phyloP scores from a whole-genome alignment of 2,797 vertebrate species.

The Morus bassanus region DNA sequence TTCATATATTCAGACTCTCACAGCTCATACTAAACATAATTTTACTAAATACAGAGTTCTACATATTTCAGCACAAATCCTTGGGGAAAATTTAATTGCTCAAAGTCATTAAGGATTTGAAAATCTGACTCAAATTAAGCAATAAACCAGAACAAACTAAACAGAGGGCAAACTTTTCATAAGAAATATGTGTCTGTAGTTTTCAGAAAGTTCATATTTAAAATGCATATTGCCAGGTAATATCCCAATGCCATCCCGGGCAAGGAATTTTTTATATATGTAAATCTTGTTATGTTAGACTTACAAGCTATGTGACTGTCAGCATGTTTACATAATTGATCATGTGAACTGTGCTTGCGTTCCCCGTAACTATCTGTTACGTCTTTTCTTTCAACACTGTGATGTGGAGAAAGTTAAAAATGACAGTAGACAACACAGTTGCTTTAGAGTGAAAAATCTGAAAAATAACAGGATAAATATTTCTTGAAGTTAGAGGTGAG shows the following conservation, averaged over 20 bases:
- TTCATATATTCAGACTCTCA: background rate
- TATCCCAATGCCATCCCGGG: background rate
- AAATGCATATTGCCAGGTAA: background rate
- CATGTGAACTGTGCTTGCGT: background rate
- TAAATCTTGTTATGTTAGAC: constrained; percentile 17
- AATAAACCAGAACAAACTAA: background rate
- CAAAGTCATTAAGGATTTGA: background rate
- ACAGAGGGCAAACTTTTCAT: background rate
- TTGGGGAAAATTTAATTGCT: background rate
- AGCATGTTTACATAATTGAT: constrained; percentile 43
- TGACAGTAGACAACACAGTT: background rate
- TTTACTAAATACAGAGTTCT: background rate
- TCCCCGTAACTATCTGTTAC: constrained; percentile 30
- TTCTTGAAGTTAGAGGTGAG: constrained; percentile 8
- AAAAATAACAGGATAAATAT: constrained; percentile 27
- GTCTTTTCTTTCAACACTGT: constrained; percentile 19
- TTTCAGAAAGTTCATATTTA: background rate
- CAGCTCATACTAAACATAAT: background rate
- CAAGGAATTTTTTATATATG: background rate
- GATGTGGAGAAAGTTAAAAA: constrained; percentile 36
- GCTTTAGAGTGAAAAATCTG: constrained; percentile 11
- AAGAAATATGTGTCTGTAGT: background rate
- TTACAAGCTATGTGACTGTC: background rate
- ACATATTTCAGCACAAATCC: background rate
- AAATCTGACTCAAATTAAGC: background rate